Evolutionary conservation across 1,140 invertebrate species (phyloP).

Genomic region (Lanistes nyassanus): DNA sequence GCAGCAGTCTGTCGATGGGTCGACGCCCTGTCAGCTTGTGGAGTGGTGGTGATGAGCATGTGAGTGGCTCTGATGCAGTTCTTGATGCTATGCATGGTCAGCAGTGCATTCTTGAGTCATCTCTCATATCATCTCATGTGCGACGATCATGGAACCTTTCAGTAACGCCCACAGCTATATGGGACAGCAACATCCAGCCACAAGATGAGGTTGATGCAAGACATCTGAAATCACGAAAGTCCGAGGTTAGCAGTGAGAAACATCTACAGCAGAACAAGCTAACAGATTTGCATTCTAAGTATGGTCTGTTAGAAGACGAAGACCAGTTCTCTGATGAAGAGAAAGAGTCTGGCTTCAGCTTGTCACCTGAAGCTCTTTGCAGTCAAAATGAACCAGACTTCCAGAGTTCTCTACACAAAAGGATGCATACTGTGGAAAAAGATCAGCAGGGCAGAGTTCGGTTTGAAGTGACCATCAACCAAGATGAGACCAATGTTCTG

Average conservation of each 20-base stretch:
- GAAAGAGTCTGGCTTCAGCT: background rate
- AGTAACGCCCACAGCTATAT: conserved; percentile 15
- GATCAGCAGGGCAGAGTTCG: conserved; percentile 28
- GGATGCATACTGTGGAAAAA: background rate
- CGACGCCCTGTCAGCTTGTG: conserved; percentile 47
- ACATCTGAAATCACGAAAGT: background rate
- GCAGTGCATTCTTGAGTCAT: conserved; percentile 3
- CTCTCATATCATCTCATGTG: background rate
- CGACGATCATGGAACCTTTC: conserved; percentile 28
- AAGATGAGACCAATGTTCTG: conserved; percentile 49
- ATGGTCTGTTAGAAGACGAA: conserved; percentile 23
- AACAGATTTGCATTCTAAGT: conserved; percentile 29
- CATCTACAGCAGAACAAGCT: conserved; percentile 30
- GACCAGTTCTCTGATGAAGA: conserved; percentile 1
- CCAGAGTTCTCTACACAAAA: background rate
- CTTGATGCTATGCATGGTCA: conserved; percentile 2
- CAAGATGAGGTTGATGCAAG: background rate
- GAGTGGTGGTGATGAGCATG: conserved; percentile 43
- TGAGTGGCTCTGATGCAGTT: background rate
- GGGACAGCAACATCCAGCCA: conserved; percentile 7
- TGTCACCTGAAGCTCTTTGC: background rate
- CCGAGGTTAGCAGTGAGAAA: background rate
- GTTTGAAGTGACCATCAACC: conserved; percentile 54
- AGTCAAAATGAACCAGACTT: background rate
- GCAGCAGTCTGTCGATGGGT: conserved; percentile 19